These are phyloP conservation scores for Furcula furcula DNA, from an alignment of 2,888 invertebrate species.

Conservation along the genomic window DNA sequence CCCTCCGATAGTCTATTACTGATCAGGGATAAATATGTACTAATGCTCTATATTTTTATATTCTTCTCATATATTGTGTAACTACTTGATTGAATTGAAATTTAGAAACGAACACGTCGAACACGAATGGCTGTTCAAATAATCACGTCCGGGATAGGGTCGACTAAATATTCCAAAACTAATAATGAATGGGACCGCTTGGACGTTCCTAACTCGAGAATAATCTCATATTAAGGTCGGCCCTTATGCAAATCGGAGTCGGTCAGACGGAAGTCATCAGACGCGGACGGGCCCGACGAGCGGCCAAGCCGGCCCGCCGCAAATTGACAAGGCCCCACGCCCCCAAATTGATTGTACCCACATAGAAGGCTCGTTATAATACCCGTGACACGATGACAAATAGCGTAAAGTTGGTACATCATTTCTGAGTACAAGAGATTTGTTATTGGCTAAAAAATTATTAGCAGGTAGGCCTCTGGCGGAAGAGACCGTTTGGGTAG, in stretches of 20 bases:
- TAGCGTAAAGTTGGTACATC: too few species aligned
- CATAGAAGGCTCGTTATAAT: constrained; percentile 57
- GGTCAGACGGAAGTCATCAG: constrained; percentile 79
- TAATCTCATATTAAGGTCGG: constrained; percentile 75
- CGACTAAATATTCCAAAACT: constrained; percentile 73
- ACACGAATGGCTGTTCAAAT: constrained; percentile 53
- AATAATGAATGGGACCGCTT: constrained; percentile 66
- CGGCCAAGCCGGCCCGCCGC: constrained; percentile 30
- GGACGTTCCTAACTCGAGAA: constrained; percentile 65
- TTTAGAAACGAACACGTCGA: constrained; percentile 45
- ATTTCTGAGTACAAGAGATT: too few species aligned
- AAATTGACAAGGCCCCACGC: constrained; percentile 64
- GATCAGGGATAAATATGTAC: too few species aligned
- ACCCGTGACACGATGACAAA: constrained; percentile 41
- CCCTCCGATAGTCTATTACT: too few species aligned
- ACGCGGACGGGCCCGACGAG: constrained; percentile 33
- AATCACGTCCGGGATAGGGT: constrained; percentile 53
- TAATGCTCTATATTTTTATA: too few species aligned
- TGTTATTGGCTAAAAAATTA: too few species aligned
- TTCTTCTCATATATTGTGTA: not conserved
- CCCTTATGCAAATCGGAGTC: constrained; percentile 78
- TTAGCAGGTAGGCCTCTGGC: too few species aligned
- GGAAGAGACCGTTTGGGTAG: too few species aligned
- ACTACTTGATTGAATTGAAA: constrained; percentile 30
- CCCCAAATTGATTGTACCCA: constrained; percentile 66